A percentile compares a stretch with the other conserved stretches of the same genome.
phyloP scores from a whole-genome alignment of 1,140 invertebrate species.

The Tigriopus japonicus region DNA sequence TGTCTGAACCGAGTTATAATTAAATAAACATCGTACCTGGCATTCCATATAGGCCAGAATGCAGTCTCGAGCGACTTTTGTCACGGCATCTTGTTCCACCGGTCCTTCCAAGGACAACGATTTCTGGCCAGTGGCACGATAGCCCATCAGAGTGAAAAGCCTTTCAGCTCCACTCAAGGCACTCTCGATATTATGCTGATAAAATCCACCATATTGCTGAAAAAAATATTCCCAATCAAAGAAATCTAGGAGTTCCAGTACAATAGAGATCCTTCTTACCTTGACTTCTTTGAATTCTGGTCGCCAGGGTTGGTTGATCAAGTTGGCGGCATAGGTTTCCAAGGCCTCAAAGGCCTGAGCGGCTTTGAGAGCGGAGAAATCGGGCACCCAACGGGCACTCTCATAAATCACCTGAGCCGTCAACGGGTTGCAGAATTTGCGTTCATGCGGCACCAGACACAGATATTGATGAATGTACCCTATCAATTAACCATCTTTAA shows the following conservation, averaged over 20 bases:
- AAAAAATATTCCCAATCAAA: conserved; percentile 21
- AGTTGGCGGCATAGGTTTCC: conserved; percentile 58
- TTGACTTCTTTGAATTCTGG: conserved; percentile 57
- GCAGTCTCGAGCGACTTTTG: conserved; percentile 53
- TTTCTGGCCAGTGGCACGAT: conserved; percentile 31
- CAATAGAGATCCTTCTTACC: conserved; percentile 27
- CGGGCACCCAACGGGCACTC: conserved; percentile 40
- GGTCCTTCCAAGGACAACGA: conserved; percentile 40
- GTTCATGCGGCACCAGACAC: conserved; percentile 46
- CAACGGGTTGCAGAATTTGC: conserved; percentile 50
- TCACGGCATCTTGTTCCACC: conserved; percentile 54
- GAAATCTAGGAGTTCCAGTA: neutral
- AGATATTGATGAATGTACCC: conserved; percentile 53
- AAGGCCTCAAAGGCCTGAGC: conserved; percentile 57
- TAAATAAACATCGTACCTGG: conserved; percentile 33
- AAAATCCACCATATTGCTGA: conserved; percentile 62
- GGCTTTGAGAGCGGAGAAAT: conserved; percentile 57
- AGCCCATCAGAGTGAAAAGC: conserved; percentile 59
- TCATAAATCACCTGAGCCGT: conserved; percentile 48
- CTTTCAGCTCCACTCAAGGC: conserved; percentile 49
- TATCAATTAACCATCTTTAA: conserved; percentile 24
- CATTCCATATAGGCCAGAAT: conserved; percentile 68
- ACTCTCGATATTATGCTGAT: conserved; percentile 58
- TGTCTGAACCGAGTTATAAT: neutral
- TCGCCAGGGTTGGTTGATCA: conserved; percentile 63